Evolutionary conservation across 1,140 invertebrate species (phyloP), one percentile per base, ranked within the genome.

Genomic region (Charaxes varanes): DNA sequence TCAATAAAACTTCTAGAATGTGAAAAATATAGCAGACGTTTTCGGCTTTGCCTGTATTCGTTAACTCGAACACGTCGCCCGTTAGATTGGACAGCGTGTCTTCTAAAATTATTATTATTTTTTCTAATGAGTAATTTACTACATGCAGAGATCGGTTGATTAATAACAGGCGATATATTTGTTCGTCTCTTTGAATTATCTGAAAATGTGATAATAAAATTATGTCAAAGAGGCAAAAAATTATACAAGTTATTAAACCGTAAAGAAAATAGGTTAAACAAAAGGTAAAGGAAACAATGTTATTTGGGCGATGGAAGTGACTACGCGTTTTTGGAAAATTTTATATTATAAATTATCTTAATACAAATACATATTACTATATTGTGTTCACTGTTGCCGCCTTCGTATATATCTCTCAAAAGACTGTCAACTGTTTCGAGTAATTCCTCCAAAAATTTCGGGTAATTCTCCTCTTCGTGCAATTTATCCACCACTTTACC

Each of bases 111-210:
- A 13, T 19, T 3, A 50, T 52, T 10, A 78, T 66, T 55, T 70
- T 72, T 12, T 72, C 65, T 22, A 78, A 63, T 6, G 54, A 68
- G 28, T 60, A 67, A 38, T 55, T 62, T 41, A 64, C 43, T 35
- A 78, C 61, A 17, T 78, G 63, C 1, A 28, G 26, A 0, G 77
- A 81, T 53, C 56, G 62, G 26, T 69, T 78, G n/a, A 81, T 8
- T 0, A 69, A 37, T 4, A 69, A 33, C 0, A 78, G 24, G 7
- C 65, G 46, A n/a, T 69, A 45, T 0, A 67, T 59, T 0, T 19
- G 35, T 30, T 66, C 60, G 3, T 81, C 70, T 51, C 62, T 74
- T 33, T 54, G 42, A 12, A 67, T 6, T 12, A 69, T 23, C 71
- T 77, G 63, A 15, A 62, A 68, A n/a, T n/a, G n/a, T n/a, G n/a